phyloP scores from a whole-genome alignment of 2,113 vertebrate genomes.

The Channa maculata region DNA sequence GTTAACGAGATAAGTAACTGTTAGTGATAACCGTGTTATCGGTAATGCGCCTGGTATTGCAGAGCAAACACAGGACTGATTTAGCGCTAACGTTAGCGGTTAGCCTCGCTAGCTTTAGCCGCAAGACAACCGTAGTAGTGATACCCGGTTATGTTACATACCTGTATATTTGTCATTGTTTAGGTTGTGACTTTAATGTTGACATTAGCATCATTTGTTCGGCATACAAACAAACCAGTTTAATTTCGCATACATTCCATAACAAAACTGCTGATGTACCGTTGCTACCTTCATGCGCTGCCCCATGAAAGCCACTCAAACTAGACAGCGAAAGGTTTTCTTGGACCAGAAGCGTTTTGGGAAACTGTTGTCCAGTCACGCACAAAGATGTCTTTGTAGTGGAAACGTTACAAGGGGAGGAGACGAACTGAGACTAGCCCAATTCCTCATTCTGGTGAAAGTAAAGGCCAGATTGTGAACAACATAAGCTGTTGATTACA shows the following conservation, averaged over 20 bases:
- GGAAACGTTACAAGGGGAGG: slow-evolving; percentile 3
- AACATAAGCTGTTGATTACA: slow-evolving; percentile 13
- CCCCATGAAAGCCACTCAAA: slow-evolving; percentile 3
- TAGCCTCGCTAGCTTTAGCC: slow-evolving; percentile 9
- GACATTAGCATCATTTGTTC: background rate
- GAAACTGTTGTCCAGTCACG: slow-evolving; percentile 28
- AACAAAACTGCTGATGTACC: background rate
- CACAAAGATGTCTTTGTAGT: slow-evolving; percentile 63
- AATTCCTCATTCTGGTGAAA: slow-evolving; percentile 42
- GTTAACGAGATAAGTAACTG: background rate
- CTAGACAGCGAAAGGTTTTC: slow-evolving; percentile 12
- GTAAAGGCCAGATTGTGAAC: slow-evolving; percentile 19
- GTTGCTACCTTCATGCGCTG: background rate
- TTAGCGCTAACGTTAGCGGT: background rate
- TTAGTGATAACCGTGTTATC: background rate
- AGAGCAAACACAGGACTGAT: slow-evolving; percentile 33
- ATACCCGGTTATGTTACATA: background rate
- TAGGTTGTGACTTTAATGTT: background rate
- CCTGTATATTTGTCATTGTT: background rate
- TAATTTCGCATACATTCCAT: background rate
- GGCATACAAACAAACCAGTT: background rate
- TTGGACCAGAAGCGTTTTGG: slow-evolving; percentile 32
- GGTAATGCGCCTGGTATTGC: slow-evolving; percentile 33
- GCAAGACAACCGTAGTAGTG: background rate
- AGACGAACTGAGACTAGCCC: slow-evolving; percentile 26